phyloP scores from a whole-genome alignment of 2,888 invertebrate species.

The Ferrisia virgata region DNA sequence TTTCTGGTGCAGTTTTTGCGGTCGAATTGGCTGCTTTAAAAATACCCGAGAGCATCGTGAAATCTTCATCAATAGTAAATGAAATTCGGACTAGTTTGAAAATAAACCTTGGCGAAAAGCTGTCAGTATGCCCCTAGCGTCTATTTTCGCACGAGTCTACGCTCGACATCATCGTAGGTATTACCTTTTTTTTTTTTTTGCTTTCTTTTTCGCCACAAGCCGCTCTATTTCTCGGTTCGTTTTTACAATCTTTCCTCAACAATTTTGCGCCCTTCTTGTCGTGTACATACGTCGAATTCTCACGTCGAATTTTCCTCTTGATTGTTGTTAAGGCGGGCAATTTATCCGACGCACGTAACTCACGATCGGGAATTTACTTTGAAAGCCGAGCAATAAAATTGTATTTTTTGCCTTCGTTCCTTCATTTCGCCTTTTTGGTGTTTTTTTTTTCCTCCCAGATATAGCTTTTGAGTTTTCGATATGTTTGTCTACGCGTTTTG shows the following conservation, averaged over 20 bases:
- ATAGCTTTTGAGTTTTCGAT: not conserved
- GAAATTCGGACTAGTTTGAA: slow-evolving; percentile 29
- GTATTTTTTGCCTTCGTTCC: slow-evolving; percentile 5
- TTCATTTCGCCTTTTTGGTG: not conserved
- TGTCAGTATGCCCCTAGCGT: slow-evolving; percentile 22
- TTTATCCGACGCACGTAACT: slow-evolving; percentile 22
- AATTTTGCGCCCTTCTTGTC: not conserved
- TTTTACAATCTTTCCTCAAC: not conserved
- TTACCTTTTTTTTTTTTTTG: not conserved
- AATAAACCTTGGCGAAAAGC: slow-evolving; percentile 24
- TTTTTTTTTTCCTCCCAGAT: not conserved
- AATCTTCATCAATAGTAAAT: slow-evolving; percentile 37
- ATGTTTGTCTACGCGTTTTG: not conserved
- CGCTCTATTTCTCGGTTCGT: not conserved
- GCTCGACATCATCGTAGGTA: not conserved
- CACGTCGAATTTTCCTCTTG: slow-evolving; percentile 26
- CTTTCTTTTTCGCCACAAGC: not conserved
- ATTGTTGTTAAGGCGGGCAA: slow-evolving; percentile 23
- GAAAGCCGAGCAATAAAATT: slow-evolving; percentile 13
- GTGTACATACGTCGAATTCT: not conserved
- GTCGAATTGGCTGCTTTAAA: not conserved
- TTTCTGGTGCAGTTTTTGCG: slow-evolving; percentile 9
- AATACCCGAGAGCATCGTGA: slow-evolving; percentile 37
- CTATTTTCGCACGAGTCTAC: not conserved
- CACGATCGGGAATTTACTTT: slow-evolving; percentile 13